Base-by-base conservation (phyloP, 2,888 invertebrate species). In the Chaitophorus viminalis region DNA sequence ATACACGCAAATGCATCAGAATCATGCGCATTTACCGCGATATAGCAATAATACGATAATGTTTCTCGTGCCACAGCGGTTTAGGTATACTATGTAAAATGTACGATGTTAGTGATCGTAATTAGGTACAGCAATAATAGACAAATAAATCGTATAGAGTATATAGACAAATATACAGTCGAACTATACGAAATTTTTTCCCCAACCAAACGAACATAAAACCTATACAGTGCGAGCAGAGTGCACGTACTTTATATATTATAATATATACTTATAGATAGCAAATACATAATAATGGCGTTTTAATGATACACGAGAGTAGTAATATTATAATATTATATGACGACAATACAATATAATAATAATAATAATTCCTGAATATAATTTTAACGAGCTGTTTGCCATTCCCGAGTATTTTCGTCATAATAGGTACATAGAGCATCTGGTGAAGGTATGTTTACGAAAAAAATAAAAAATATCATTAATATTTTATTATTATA, bases 331-430 rank as follows among this genome's bases (percentile, higher is more conserved):
- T 11, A 3, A n/a, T n/a, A n/a, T n/a, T 33, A 14, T n/a, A 36
- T 14, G 46, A 17, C 14, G 46, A 46, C 46, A 25, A 17, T 36
- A n/a, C 17, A 46, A 17, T 39, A 72, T 52, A 72, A 54, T 36
- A 72, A 33, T 36, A 36, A 33, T 54, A 72, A 33, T 36, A 36
- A 33, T 54, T 74, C n/a, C 36, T 36, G 33, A 39, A 36, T 54
- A 82, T 33, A 74, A 75, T 76, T 74, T 74, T 82, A 82, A 82
- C 82, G 82, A 82, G 82, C 74, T 82, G 74, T 74, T 82, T 74
- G 82, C 82, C 74, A 25, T 82, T 82, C 8, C 54, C 33, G 18
- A n/a, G 17, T 70, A n/a, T n/a, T 18, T 36, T 33, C 33, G 31
- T 21, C 17, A 5, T 21, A 31, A 0, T n/a, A 8, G 6, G 25